Evolutionary conservation across 1,140 invertebrate genomes (phyloP).

Genomic region (Bilobella aurantiaca): DNA sequence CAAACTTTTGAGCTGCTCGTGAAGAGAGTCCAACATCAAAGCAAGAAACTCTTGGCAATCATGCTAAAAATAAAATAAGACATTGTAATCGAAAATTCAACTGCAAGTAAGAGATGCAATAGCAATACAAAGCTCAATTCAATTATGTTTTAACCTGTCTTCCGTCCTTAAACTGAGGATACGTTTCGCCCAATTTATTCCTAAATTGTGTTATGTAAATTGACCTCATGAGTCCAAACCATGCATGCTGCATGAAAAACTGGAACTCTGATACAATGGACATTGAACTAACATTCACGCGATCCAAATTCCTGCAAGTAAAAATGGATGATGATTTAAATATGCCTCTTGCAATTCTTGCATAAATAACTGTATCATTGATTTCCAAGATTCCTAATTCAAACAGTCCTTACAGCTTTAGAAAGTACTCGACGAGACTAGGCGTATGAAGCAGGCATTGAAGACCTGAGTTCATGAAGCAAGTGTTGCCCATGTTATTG

Average conservation of each 20-base stretch:
- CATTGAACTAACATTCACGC: background rate
- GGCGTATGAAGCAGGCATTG: slow-evolving; percentile 52
- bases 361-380: no score
- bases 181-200: slow-evolving; percentile 49
- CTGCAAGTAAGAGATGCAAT: background rate
- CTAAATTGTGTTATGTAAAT: slow-evolving; percentile 53
- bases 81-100: slow-evolving; percentile 13
- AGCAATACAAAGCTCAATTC: background rate
- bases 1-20: slow-evolving; percentile 52
- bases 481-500: slow-evolving; percentile 48
- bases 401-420: slow-evolving; percentile 38
- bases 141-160: slow-evolving; percentile 42
- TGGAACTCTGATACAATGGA: slow-evolving; percentile 43
- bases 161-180: slow-evolving; percentile 55
- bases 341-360: no score
- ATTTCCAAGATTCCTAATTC: no score
- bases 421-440: slow-evolving; percentile 48
- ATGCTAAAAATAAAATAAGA: slow-evolving; percentile 49
- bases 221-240: slow-evolving; percentile 51
- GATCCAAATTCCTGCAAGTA: background rate
- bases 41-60: slow-evolving; percentile 66
- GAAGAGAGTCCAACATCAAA: slow-evolving; percentile 54
- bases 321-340: background rate
- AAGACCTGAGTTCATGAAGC: slow-evolving; percentile 60
- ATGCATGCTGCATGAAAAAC: slow-evolving; percentile 50